Percentiles rank a stretch among this genome's conserved stretches.
These are phyloP conservation scores for Nestor notabilis DNA, from an alignment of 2,113 vertebrate genomes.

Conservation along the genomic window DNA sequence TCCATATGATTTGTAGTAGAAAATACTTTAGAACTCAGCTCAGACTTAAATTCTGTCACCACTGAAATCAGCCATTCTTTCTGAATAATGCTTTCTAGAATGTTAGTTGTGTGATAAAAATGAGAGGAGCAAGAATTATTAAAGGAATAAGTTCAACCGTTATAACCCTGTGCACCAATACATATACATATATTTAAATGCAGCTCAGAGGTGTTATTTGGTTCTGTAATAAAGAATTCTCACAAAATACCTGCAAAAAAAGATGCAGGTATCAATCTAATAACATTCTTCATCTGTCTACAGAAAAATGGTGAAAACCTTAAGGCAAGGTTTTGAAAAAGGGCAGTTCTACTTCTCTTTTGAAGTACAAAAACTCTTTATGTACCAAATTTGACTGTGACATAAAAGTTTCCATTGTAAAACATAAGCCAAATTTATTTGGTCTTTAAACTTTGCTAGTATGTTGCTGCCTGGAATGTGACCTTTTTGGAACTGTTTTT, in stretches of 20 bases:
- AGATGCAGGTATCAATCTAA: background rate
- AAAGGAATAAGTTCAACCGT: background rate
- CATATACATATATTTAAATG: background rate
- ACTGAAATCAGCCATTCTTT: background rate
- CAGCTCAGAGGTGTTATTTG: background rate
- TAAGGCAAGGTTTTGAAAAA: background rate
- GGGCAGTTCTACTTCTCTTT: background rate
- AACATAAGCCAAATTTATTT: background rate
- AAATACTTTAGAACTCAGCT: background rate
- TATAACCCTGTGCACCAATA: background rate
- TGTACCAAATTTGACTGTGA: background rate
- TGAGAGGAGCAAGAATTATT: background rate
- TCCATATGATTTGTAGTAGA: background rate
- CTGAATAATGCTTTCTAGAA: background rate
- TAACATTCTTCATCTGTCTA: background rate
- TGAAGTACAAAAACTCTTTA: background rate
- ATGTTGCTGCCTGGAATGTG: background rate
- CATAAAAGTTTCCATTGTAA: background rate
- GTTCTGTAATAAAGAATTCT: background rate
- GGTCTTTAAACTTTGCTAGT: background rate
- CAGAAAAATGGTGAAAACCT: background rate
- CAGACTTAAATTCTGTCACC: background rate
- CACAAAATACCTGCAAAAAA: background rate
- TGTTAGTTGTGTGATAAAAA: background rate
- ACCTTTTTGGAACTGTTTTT: background rate